Conservation (phyloP, 2,888 invertebrate genomes). For the Stratiomys singularior region DNA sequence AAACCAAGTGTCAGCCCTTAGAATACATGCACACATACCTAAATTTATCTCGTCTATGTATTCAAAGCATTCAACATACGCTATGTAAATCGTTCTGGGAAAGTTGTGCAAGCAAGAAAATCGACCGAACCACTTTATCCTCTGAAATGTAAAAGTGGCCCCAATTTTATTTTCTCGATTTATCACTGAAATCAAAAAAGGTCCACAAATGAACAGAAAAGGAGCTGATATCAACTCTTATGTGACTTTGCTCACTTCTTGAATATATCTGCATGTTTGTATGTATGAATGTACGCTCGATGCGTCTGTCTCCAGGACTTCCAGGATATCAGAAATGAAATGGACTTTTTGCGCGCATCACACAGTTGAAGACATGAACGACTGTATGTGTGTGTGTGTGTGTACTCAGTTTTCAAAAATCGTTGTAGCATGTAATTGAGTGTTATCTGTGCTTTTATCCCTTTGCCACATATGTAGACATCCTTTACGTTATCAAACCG, state of each 20-base stretch:
- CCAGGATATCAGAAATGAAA: not conserved
- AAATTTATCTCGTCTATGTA: not conserved
- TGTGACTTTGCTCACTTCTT: constrained; percentile 6
- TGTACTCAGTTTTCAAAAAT: constrained; percentile 50
- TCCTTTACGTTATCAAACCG: constrained; percentile 49
- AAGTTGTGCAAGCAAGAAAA: constrained; percentile 37
- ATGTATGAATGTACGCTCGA: not conserved
- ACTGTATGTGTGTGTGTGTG: constrained; percentile 26
- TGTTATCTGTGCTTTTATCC: constrained; percentile 64
- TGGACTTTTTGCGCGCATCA: constrained; percentile 5
- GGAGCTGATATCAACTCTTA: constrained; percentile 31
- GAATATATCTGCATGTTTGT: not conserved
- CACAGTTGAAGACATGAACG: constrained; percentile 33
- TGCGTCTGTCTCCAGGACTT: not conserved
- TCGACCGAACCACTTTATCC: constrained; percentile 34
- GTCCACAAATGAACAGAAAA: constrained; percentile 46
- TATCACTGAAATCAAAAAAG: constrained; percentile 51
- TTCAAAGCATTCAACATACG: constrained; percentile 17
- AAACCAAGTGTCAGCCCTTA: constrained; percentile 5
- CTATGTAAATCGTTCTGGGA: constrained; percentile 31
- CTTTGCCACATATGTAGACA: constrained; percentile 63
- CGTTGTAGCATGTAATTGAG: constrained; percentile 67
- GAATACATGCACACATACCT: not conserved
- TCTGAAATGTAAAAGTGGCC: constrained; percentile 47
- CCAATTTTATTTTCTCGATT: constrained; percentile 52